Base-by-base conservation (phyloP, 92 coral and sea anemone genomes). In the Porites rus region DNA sequence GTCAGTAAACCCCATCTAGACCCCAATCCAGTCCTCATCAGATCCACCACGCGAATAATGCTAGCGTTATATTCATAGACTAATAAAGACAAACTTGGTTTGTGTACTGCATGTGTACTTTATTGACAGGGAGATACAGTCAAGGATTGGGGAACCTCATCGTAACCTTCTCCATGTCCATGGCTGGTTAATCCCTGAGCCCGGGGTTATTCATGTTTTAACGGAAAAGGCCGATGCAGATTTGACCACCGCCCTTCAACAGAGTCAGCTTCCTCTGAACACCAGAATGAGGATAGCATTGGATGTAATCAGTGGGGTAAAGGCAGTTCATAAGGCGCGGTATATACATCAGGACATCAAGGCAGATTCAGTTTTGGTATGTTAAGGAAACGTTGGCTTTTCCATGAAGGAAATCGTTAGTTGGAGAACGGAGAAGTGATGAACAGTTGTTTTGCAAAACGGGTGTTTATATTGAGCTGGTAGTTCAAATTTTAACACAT, bases 141-240 rank as follows among this genome's bases (percentile, higher is more conserved):
- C 61, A 10, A 78, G 56, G 19, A 71, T 78, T 50, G 89, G 83
- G 4, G 16, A 24, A 53, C 10, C 86, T n/a, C 91, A 82, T 67
- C 74, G 24, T 2, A 83, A 91, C 58, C 90, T 77, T 51, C 84
- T 91, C 8, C 74, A 17, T 64, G 82, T 88, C 3, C 50, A 69
- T 22, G 94, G 94, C 12, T 92, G 94, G 94, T 65, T 88, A 53
- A 58, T 84, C 50, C 90, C 89, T 22, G 58, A 78, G 14, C 80
- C 80, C 1, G 87, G 65, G 22, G 84, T 77, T n/a, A 24, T 92
- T 3, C 79, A 78, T 70, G 73, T 92, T 7, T 86, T 92, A 59
- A 88, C 88, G 94, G 94, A 92, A 58, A 79, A 72, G 28, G 92
- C 88, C 17, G 71, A 85, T 18, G 38, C 67, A 46, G 82, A 88